phyloP scores from a whole-genome alignment of 1,140 invertebrate species.

The Drosophila ananassae region DNA sequence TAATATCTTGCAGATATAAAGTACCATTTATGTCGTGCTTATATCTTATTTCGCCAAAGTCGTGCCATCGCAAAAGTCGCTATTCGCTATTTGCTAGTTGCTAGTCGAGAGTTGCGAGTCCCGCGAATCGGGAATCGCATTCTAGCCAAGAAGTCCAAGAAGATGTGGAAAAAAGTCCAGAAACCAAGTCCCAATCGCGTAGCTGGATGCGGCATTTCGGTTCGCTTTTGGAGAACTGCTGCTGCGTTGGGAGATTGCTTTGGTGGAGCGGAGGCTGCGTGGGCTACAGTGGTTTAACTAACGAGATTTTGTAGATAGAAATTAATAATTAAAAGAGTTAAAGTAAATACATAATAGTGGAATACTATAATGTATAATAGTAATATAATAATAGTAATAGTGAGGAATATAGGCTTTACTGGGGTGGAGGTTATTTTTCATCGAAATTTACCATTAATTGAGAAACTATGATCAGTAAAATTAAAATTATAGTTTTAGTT shows the following conservation, averaged over 20 bases:
- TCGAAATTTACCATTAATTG: no score
- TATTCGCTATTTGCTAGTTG: conserved; percentile 19
- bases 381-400: no score
- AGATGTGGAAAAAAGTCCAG: conserved; percentile 12
- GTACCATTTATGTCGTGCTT: conserved; percentile 83
- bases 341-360: no score
- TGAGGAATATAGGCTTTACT: no score
- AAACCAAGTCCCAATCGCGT: conserved; percentile 18
- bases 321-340: no score
- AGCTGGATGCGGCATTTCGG: conserved; percentile 20
- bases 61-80: conserved; percentile 57
- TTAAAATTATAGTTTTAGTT: no score
- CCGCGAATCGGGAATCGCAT: not conserved
- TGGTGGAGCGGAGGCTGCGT: conserved; percentile 30
- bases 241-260: conserved; percentile 44
- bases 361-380: no score
- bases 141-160: conserved; percentile 2
- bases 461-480: no score
- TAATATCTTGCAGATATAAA: conserved; percentile 82
- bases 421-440: no score
- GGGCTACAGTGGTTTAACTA: conserved; percentile 30
- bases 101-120: not conserved
- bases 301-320: not conserved
- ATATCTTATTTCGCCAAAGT: conserved; percentile 81
- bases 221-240: conserved; percentile 37